Evolutionary conservation across 2,888 invertebrate species (phyloP).

Genomic region (Incurvaria masculella): DNA sequence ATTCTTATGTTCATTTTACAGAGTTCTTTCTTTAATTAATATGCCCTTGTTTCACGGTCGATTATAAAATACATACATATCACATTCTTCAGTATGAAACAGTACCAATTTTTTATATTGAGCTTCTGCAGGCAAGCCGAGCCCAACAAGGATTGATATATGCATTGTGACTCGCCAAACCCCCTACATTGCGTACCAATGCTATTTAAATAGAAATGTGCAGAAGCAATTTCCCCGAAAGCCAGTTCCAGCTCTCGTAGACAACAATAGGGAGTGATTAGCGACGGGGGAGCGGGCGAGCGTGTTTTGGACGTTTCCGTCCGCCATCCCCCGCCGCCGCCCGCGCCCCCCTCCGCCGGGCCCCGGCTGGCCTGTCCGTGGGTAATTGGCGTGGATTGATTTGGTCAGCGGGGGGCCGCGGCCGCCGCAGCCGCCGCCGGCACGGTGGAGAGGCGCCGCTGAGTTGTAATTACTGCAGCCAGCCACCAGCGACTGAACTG

Average conservation of each 20-base stretch:
- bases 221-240: too few relatives aligned
- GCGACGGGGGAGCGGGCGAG: conserved; percentile 7
- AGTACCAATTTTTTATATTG: too few relatives aligned
- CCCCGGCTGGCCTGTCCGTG: conserved; percentile 5
- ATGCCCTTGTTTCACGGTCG: too few relatives aligned
- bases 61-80: too few relatives aligned
- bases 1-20: too few relatives aligned
- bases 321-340: conserved; percentile 1
- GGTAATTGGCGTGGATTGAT: conserved; percentile 22
- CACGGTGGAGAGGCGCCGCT: too few relatives aligned
- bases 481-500: too few relatives aligned
- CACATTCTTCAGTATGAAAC: too few relatives aligned
- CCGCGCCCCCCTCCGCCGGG: neutral
- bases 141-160: conserved; percentile 1
- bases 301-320: conserved; percentile 14
- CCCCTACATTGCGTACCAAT: too few relatives aligned
- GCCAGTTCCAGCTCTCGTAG: neutral
- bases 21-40: too few relatives aligned
- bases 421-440: conserved; percentile 11
- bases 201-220: too few relatives aligned
- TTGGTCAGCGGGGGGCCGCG: conserved; percentile 22
- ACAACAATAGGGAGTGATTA: conserved; percentile 19
- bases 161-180: conserved; percentile 1
- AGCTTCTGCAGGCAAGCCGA: neutral
- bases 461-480: too few relatives aligned